A percentile compares a stretch with the other conserved stretches of the same genome.
Conservation (phyloP, 2,888 invertebrate species). For the Euzetes globulus region DNA sequence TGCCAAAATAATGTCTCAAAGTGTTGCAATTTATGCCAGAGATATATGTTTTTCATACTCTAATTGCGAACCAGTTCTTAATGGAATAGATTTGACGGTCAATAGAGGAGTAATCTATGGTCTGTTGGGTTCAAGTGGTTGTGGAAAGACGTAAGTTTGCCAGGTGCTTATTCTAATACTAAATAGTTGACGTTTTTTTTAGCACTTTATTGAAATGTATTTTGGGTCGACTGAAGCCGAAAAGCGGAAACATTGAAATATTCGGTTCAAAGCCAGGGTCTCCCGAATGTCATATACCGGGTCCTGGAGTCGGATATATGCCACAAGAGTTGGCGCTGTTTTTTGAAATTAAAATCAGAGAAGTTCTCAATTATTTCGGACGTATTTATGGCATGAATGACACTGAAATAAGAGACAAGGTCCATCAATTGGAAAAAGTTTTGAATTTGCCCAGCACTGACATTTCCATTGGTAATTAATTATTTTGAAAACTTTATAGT, state of each 20-base stretch:
- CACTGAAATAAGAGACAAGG: constrained; percentile 67
- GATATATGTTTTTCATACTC: background rate
- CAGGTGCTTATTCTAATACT: background rate
- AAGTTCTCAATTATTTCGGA: constrained; percentile 93
- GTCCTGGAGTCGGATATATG: constrained; percentile 93
- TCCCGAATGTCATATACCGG: constrained; percentile 81
- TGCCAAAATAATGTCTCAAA: background rate
- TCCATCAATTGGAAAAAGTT: constrained; percentile 78
- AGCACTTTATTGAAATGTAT: constrained; percentile 85
- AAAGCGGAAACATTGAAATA: constrained; percentile 79
- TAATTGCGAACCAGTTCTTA: background rate
- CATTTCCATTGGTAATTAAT: constrained; percentile 32
- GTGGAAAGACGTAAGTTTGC: constrained; percentile 65
- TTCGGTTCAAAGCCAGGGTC: constrained; percentile 82
- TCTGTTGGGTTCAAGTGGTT: constrained; percentile 84
- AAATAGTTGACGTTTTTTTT: too few species aligned
- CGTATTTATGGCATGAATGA: constrained; percentile 89
- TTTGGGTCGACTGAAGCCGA: constrained; percentile 73
- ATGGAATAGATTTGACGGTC: background rate
- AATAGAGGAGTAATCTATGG: constrained; percentile 56
- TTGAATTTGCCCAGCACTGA: constrained; percentile 79
- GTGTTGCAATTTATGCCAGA: background rate
- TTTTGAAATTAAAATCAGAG: constrained; percentile 69
- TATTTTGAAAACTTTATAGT: background rate
- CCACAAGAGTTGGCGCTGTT: constrained; percentile 57